These are phyloP conservation scores for Eristalis tenax DNA, from an alignment of 2,888 invertebrate genomes.

Conservation along the genomic window DNA sequence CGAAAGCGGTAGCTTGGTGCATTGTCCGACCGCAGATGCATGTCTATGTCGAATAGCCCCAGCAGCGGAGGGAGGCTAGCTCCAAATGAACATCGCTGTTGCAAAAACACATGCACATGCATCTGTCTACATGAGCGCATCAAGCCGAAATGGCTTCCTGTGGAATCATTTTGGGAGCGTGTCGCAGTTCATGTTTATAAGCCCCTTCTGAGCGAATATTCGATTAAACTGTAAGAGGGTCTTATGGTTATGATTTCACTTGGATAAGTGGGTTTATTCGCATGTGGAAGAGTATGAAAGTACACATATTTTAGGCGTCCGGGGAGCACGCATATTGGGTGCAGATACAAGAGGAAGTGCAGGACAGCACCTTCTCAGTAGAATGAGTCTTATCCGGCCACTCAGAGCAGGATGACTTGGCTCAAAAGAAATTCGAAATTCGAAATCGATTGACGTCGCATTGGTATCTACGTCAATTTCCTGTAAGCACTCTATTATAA, in stretches of 20 bases:
- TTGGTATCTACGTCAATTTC: too few relatives aligned
- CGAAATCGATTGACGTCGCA: too few relatives aligned
- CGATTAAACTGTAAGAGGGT: background rate
- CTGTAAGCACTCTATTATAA: too few relatives aligned
- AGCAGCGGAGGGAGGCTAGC: background rate
- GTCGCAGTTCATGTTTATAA: background rate
- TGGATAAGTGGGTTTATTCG: background rate
- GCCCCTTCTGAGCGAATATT: background rate
- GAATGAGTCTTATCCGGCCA: too few relatives aligned
- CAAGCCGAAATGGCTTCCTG: background rate
- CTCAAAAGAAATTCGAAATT: too few relatives aligned
- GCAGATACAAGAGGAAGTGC: too few relatives aligned
- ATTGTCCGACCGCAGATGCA: constrained; percentile 11
- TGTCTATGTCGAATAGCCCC: background rate
- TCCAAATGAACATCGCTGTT: background rate
- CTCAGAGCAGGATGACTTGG: too few relatives aligned
- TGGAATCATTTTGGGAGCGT: background rate
- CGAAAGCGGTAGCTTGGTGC: background rate
- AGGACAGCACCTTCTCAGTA: too few relatives aligned
- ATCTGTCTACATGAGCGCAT: background rate
- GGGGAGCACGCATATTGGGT: too few relatives aligned
- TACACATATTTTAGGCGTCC: too few relatives aligned
- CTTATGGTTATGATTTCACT: background rate
- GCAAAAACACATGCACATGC: too few relatives aligned
- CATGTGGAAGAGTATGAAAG: background rate